Evolutionary conservation across 2,888 invertebrate genomes (phyloP).

Genomic region (Phaonia tiefii): DNA sequence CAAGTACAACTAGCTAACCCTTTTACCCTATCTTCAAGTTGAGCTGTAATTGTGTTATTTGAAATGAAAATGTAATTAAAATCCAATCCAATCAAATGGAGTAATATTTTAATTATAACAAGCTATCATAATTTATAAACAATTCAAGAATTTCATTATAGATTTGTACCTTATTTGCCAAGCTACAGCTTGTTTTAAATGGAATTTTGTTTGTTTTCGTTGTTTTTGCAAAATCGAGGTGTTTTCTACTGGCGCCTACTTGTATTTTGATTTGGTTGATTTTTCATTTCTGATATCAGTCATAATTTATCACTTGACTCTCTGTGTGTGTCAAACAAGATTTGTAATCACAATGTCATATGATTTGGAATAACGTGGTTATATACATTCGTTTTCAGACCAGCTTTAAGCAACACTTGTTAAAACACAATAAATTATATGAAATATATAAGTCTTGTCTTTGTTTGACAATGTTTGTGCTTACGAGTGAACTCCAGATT

Average conservation of each 20-base stretch:
- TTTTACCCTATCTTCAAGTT: background rate
- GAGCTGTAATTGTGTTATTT: too few relatives aligned
- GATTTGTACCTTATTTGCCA: background rate
- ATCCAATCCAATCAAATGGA: background rate
- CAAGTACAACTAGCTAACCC: background rate
- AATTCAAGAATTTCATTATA: constrained; percentile 7
- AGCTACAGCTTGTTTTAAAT: too few relatives aligned
- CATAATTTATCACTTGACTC: background rate
- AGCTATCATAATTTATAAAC: constrained; percentile 1
- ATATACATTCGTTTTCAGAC: background rate
- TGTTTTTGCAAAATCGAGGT: background rate
- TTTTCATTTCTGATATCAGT: background rate
- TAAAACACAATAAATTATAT: background rate
- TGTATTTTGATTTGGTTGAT: background rate
- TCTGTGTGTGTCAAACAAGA: background rate
- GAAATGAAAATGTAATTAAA: background rate
- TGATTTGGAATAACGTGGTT: background rate
- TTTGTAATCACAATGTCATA: background rate
- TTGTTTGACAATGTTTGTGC: background rate
- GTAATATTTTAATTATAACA: constrained; percentile 16
- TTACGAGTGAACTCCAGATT: background rate
- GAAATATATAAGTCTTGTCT: background rate
- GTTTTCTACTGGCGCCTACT: constrained; percentile 4
- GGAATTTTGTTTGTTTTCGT: too few relatives aligned
- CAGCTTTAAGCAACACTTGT: constrained; percentile 8